Base-by-base conservation (phyloP, 2,113 vertebrate species). In the Elaphurus davidianus region DNA sequence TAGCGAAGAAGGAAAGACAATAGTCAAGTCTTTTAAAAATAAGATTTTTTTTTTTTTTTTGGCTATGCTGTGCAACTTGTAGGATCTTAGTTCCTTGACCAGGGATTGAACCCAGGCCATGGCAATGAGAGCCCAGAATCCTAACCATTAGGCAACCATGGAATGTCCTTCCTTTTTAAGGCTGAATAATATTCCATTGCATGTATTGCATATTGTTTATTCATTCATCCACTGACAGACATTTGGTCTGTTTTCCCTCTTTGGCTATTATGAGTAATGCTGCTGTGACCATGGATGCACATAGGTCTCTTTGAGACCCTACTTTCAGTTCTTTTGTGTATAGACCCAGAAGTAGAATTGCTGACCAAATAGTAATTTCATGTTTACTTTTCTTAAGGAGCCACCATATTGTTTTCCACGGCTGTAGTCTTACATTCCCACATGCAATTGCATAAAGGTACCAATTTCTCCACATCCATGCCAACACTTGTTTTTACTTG, bases 1-100 rank as follows among this genome's bases (percentile, higher is more conserved):
- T 3, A 64, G 83, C 36, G 13, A 17, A 62, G 62, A 59, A 87
- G 14, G 54, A 82, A 89, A 89, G 64, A 92, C n/a, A 50, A 54
- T 33, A n/a, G 62, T 59, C 57, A 16, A 36, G 91, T 96, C 36
- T 90, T 91, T 40, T 55, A 27, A 40, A 91, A 76, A 90, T 54
- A 55, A 52, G 78, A 17, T 13, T 0, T 15, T 47, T 74, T 78
- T 50, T 55, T 71, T 27, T 74, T 76, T 50, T 50, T 9, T 9
- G 45, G 5, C 47, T 12, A 33, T 19, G 17, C 47, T 1, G 0
- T 52, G 10, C 78, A 33, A 14, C 47, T 81, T 81, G 47, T 19
- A 33, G 47, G 47, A 81, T 81, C 17, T 81, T 33, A 52, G 17
- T 81, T 52, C 78, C 45, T 50, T 6, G 17, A 81, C 47, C 47